Evolutionary conservation across 2,888 invertebrate genomes (phyloP).

Genomic region (Hydrotaea cyrtoneurina): DNA sequence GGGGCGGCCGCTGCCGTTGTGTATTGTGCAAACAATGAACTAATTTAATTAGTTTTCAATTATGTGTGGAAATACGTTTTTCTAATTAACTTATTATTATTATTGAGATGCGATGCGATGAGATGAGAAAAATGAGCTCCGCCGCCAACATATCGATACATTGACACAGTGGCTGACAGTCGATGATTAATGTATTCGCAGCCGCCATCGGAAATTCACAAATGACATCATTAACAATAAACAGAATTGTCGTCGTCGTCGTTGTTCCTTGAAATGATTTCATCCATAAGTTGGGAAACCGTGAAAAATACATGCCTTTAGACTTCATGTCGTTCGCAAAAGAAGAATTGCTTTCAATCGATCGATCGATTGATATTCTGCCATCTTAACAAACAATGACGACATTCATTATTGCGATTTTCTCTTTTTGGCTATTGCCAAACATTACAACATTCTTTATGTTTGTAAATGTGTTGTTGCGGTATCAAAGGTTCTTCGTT

Average conservation of each 20-base stretch:
- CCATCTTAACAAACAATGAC: not conserved
- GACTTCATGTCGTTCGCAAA: too few species aligned
- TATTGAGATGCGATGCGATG: conserved; percentile 3
- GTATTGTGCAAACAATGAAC: conserved; percentile 57
- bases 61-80: conserved; percentile 68
- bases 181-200: conserved; percentile 49
- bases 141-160: not conserved
- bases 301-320: not conserved
- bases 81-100: conserved; percentile 64
- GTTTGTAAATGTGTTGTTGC: conserved; percentile 26
- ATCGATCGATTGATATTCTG: not conserved
- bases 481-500: not conserved
- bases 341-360: not conserved
- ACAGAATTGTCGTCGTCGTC: not conserved
- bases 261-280: not conserved
- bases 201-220: conserved; percentile 48
- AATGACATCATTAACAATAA: conserved; percentile 57
- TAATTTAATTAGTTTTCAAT: conserved; percentile 68
- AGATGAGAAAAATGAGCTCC: conserved; percentile 12
- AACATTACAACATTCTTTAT: conserved; percentile 28
- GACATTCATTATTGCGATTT: not conserved
- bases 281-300: conserved; percentile 22
- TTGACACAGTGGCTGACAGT: not conserved
- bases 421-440: not conserved
- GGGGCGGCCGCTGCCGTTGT: not conserved